A percentile compares a stretch with the other conserved stretches of the same genome.
Conservation (phyloP, 2,888 invertebrate genomes). For the Autographa pulchrina region DNA sequence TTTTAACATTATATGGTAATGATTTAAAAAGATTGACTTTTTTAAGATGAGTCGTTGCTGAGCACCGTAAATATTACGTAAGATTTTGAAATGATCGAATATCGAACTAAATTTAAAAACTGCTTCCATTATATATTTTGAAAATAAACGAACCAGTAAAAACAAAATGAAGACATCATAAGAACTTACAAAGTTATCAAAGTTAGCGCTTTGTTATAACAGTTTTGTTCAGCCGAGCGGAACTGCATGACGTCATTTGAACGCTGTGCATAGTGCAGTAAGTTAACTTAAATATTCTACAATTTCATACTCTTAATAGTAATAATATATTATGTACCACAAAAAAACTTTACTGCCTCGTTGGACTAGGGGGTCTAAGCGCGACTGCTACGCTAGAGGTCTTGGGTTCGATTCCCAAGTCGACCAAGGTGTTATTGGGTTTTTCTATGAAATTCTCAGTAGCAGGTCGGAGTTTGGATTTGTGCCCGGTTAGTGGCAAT, state of each 20-base stretch:
- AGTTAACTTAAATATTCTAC: neutral
- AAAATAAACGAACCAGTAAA: constrained; percentile 6
- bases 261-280: constrained; percentile 4
- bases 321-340: neutral
- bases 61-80: no score
- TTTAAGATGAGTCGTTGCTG: no score
- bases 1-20: no score
- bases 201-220: constrained; percentile 24
- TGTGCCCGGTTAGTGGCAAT: no score
- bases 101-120: neutral
- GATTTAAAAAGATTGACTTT: no score
- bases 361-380: no score
- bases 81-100: neutral
- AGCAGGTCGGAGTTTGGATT: no score
- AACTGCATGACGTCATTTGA: constrained; percentile 5
- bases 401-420: no score
- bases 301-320: neutral
- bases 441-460: no score
- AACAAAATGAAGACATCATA: constrained; percentile 5
- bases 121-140: neutral
- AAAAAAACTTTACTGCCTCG: no score
- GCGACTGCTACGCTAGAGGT: no score
- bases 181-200: constrained; percentile 16
- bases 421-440: no score
- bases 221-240: constrained; percentile 3